These are phyloP conservation scores for Apamea anceps DNA, from an alignment of 2,888 invertebrate genomes.

Conservation along the genomic window DNA sequence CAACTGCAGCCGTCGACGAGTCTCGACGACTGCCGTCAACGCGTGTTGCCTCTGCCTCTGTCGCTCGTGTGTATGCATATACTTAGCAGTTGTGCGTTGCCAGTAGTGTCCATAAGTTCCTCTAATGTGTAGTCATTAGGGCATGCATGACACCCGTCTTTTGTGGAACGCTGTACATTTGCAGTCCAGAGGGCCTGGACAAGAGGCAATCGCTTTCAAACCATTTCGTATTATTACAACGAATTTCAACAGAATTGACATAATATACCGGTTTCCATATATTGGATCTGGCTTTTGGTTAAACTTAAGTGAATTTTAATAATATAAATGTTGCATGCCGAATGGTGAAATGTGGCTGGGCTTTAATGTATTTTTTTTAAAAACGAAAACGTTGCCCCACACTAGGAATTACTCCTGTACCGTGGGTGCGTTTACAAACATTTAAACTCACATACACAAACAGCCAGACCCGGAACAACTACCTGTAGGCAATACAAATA, in stretches of 20 bases:
- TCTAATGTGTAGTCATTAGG: neutral
- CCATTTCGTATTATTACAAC: neutral
- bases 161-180: neutral
- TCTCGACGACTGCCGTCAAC: neutral
- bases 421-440: no score
- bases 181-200: neutral
- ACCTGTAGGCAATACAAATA: no score
- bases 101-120: neutral
- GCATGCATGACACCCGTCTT: neutral
- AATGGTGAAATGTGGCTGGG: no score
- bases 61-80: neutral
- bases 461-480: no score
- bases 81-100: neutral
- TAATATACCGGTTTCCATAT: no score
- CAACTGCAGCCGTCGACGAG: neutral
- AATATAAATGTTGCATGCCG: no score
- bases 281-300: no score
- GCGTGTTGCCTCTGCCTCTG: neutral
- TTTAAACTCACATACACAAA: no score
- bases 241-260: neutral
- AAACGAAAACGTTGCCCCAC: no score
- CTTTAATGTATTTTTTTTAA: no score
- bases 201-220: neutral
- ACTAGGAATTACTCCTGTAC: no score
- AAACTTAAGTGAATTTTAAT: no score